These are phyloP conservation scores for Dicycla oo DNA, from an alignment of 2,888 invertebrate species.

Conservation along the genomic window DNA sequence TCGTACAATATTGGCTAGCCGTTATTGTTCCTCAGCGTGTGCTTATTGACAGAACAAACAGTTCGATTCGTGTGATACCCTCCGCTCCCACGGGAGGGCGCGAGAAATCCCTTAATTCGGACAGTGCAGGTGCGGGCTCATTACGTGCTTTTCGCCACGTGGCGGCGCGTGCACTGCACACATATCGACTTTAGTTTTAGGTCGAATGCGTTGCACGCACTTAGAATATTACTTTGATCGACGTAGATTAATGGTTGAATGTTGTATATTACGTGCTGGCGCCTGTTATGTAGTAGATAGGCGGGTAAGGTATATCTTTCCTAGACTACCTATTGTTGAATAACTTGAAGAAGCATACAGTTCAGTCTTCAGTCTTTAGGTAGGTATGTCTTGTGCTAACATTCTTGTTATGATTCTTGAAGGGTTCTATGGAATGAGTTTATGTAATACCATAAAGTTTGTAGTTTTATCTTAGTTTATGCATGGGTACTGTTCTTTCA, in stretches of 20 bases:
- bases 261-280: slow-evolving; percentile 48
- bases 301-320: slow-evolving; percentile 10
- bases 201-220: slow-evolving; percentile 78
- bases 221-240: slow-evolving; percentile 77
- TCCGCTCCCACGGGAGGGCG: slow-evolving; percentile 89
- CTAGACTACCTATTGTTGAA: not conserved
- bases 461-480: too few species aligned
- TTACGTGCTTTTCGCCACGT: slow-evolving; percentile 88
- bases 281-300: slow-evolving; percentile 21
- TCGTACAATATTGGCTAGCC: slow-evolving; percentile 75
- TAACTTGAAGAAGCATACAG: not conserved
- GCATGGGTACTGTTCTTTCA: not conserved
- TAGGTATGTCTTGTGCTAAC: not conserved
- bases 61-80: slow-evolving; percentile 75
- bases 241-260: slow-evolving; percentile 66
- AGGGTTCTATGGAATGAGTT: not conserved
- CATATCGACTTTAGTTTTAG: slow-evolving; percentile 75
- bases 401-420: slow-evolving; percentile 6
- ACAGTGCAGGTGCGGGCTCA: slow-evolving; percentile 89
- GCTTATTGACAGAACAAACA: slow-evolving; percentile 86
- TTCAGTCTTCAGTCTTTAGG: not conserved
- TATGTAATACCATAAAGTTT: not conserved
- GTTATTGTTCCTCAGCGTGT: slow-evolving; percentile 79
- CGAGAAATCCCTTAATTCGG: slow-evolving; percentile 90
- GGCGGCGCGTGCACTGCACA: slow-evolving; percentile 81